A percentile compares a stretch with the other conserved stretches of the same genome.
phyloP scores from a whole-genome alignment of 2,113 vertebrate genomes.

The Tauraco erythrolophus region DNA sequence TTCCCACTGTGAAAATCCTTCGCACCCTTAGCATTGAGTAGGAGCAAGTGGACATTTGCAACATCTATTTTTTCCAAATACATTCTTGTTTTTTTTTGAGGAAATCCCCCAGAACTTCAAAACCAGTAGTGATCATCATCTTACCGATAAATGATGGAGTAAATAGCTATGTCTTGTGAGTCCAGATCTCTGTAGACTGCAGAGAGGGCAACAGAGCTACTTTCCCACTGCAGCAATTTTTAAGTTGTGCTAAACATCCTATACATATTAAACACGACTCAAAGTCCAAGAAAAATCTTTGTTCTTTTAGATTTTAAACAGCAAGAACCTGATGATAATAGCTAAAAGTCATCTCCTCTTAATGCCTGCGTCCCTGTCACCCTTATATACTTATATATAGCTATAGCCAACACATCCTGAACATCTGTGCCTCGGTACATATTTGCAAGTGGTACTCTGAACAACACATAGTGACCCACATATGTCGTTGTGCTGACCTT shows the following conservation, averaged over 20 bases:
- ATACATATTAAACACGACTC: rapidly evolving
- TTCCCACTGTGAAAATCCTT: background rate
- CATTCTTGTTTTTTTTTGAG: background rate
- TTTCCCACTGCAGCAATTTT: background rate
- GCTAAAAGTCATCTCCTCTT: background rate
- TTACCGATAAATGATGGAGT: background rate
- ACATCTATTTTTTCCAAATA: background rate
- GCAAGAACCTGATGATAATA: background rate
- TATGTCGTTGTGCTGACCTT: background rate
- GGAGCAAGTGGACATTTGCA: background rate
- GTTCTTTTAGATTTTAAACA: background rate
- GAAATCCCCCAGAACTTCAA: background rate
- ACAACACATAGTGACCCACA: rapidly evolving
- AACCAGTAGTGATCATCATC: background rate
- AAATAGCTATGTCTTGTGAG: background rate
- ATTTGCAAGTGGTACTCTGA: background rate
- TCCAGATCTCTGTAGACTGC: background rate
- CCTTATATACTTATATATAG: background rate
- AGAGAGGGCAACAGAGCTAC: background rate
- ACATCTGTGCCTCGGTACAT: background rate
- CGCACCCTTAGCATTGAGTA: rapidly evolving
- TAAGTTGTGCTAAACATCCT: background rate
- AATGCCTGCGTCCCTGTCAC: background rate
- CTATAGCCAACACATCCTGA: background rate
- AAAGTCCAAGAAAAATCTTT: background rate